Evolutionary conservation across 2,888 invertebrate species (phyloP).

Genomic region (Acleris emargana): DNA sequence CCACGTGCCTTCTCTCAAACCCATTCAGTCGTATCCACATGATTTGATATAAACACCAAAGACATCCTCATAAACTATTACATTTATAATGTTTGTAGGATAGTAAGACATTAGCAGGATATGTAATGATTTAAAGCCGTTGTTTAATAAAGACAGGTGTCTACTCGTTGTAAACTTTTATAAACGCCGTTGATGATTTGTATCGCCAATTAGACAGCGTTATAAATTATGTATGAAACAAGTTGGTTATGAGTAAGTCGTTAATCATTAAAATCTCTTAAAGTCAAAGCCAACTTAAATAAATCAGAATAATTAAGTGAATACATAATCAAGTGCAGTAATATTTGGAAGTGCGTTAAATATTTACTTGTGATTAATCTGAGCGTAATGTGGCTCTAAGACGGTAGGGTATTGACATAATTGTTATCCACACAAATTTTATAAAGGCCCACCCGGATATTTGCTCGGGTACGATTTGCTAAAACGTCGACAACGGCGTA

Average conservation of each 20-base stretch:
- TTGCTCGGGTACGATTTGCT: conserved; percentile 29
- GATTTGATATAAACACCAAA: too few species aligned
- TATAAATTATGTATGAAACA: conserved; percentile 12
- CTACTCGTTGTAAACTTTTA: neutral
- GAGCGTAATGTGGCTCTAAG: conserved; percentile 4
- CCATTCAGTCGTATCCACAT: too few species aligned
- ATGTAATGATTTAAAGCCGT: too few species aligned
- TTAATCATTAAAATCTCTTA: conserved; percentile 22
- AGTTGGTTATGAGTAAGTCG: conserved; percentile 13
- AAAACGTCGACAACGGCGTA: conserved; percentile 18
- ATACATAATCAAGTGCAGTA: conserved; percentile 35
- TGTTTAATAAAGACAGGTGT: neutral
- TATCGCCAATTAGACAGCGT: conserved; percentile 5
- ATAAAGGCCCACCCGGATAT: conserved; percentile 32
- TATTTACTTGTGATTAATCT: conserved; percentile 27
- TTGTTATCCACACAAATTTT: conserved; percentile 19
- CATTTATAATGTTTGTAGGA: too few species aligned
- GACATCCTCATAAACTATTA: too few species aligned
- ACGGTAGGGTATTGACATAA: conserved; percentile 19
- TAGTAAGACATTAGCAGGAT: too few species aligned
- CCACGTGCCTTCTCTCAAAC: too few species aligned
- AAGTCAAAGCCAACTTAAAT: conserved; percentile 13
- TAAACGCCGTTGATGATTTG: conserved; percentile 13
- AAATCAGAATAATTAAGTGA: conserved; percentile 4
- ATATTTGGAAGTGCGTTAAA: conserved; percentile 14